Evolutionary conservation across 2,113 vertebrate species (phyloP), one percentile per base, ranked within the genome.

Genomic region (Tenebrosternarchus preto): DNA sequence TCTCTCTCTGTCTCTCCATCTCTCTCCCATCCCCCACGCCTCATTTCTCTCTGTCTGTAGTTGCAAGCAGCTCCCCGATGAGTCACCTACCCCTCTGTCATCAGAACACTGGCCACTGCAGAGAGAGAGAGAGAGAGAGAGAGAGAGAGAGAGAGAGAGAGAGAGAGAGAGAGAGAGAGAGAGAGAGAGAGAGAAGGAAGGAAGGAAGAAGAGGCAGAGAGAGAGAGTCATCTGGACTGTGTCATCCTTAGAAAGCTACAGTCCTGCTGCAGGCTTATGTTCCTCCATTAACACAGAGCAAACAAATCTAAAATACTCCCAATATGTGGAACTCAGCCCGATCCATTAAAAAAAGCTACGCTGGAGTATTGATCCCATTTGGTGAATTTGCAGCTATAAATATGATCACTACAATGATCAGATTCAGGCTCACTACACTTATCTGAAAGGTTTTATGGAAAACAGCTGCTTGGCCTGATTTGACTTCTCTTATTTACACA

Each of bases 11-110:
- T 69, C 56, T 71, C 24, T 25, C 46, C n/a, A 43, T 76, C 50
- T 76, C 69, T 67, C 63, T 77, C 73, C 72, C 64, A 67, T 74
- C 66, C 80, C 71, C 77, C 73, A 74, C 77, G 69, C 66, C 59
- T 80, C 75, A 27, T 84, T 81, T 82, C 75, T 76, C 66, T 76
- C 84, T 78, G 73, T 80, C 77, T 83, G 70, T 86, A 83, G 72
- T 79, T 84, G 79, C 66, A 73, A 81, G 78, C 78, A 64, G 63
- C 75, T 75, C 86, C 82, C 82, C 77, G 84, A 86, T 87, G 86
- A 87, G 82, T 87, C 86, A 87, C 86, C 84, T 80, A 80, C 78
- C 78, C 78, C 80, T 83, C 80, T 86, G 84, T 84, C 86, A 86
- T 86, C 76, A 80, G 68, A 83, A 85, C 74, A 84, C 68, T 46